A percentile compares a stretch with the other conserved stretches of the same genome.
phyloP scores from a whole-genome alignment of 2,797 vertebrate species.

The Tapera naevia region DNA sequence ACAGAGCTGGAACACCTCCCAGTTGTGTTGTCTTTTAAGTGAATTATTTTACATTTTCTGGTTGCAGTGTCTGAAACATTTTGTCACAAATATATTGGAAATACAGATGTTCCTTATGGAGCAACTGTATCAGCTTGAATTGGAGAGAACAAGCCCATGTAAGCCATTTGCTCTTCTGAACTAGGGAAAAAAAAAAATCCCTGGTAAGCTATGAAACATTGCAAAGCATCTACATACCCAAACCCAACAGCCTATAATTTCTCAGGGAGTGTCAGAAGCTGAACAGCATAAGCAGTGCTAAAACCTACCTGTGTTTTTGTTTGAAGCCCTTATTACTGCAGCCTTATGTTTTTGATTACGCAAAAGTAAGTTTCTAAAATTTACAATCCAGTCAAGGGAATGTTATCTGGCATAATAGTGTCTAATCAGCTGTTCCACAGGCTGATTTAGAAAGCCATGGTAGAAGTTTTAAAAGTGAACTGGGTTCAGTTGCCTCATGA shows the following conservation, averaged over 20 bases:
- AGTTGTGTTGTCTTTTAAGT: slow-evolving; percentile 5
- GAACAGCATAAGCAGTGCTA: not conserved
- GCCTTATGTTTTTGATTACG: not conserved
- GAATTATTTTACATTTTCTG: slow-evolving; percentile 51
- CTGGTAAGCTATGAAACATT: slow-evolving; percentile 12
- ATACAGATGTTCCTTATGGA: slow-evolving; percentile 1
- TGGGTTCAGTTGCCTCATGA: not conserved
- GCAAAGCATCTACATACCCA: not conserved
- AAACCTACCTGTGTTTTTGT: not conserved
- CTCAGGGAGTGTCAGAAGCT: not conserved
- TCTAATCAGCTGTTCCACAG: not conserved
- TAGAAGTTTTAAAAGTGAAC: not conserved
- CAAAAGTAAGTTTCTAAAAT: not conserved
- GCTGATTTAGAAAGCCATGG: not conserved
- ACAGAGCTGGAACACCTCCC: not conserved
- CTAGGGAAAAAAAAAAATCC: not conserved
- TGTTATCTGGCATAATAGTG: not conserved
- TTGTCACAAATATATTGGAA: slow-evolving; percentile 8
- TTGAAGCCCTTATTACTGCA: not conserved
- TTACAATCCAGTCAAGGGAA: not conserved
- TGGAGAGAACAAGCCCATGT: slow-evolving; percentile 7
- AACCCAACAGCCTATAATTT: not conserved
- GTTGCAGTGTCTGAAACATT: not conserved
- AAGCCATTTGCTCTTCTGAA: slow-evolving; percentile 12
- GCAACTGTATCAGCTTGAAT: slow-evolving; percentile 24